Conservation (phyloP, 2,113 vertebrate species). For the Heterochromis multidens region DNA sequence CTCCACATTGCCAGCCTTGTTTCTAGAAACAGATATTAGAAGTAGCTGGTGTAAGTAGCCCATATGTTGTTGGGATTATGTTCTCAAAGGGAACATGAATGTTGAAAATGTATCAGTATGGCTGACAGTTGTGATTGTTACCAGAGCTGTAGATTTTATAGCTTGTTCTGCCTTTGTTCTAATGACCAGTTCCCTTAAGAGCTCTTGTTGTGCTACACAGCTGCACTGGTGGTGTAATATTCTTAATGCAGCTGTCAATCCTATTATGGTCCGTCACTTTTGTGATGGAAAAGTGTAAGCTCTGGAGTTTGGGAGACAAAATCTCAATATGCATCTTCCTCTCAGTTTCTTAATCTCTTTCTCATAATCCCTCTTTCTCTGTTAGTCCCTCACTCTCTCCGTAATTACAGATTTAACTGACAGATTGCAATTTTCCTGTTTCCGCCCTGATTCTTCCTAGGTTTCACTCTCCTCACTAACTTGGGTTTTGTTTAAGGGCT, state of each 20-base stretch:
- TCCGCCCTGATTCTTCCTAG: background rate
- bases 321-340: background rate
- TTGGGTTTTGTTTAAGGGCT: background rate
- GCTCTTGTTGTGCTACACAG: background rate
- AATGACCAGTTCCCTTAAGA: slow-evolving; percentile 15
- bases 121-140: slow-evolving; percentile 19
- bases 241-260: slow-evolving; percentile 56
- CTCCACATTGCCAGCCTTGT: background rate
- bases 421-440: background rate
- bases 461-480: background rate
- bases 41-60: background rate
- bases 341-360: slow-evolving; percentile 27
- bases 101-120: background rate
- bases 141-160: slow-evolving; percentile 1
- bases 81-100: slow-evolving; percentile 16
- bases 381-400: background rate
- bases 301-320: background rate
- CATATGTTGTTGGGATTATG: slow-evolving; percentile 13
- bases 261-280: slow-evolving; percentile 28
- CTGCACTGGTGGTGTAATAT: slow-evolving; percentile 28
- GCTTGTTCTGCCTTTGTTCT: background rate
- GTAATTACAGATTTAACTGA: background rate
- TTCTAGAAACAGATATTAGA: background rate
- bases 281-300: slow-evolving; percentile 4
- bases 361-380: background rate